Conservation (phyloP, 2,888 invertebrate genomes). For the Melanostoma mellinum region DNA sequence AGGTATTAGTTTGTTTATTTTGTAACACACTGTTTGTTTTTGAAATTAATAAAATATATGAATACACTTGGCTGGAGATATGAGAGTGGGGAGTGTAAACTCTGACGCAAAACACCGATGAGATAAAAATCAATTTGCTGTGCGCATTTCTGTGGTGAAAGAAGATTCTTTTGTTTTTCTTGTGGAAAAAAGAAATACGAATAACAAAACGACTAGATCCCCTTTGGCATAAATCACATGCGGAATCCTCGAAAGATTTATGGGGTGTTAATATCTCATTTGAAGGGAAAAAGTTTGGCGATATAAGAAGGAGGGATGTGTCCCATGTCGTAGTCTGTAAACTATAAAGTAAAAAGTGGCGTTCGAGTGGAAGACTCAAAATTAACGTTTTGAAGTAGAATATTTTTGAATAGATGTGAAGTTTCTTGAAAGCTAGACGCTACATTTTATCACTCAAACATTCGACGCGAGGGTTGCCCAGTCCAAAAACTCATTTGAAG, state of each 20-base stretch:
- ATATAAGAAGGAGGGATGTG: conserved; percentile 4
- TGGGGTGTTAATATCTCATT: conserved; percentile 73
- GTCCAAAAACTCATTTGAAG: no score
- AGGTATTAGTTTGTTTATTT: conserved; percentile 57
- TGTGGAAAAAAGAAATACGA: conserved; percentile 12
- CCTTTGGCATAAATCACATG: conserved; percentile 70
- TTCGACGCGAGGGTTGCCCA: no score
- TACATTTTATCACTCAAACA: no score
- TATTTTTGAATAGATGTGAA: no score
- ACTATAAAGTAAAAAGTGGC: conserved; percentile 32
- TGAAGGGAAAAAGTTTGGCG: conserved; percentile 53
- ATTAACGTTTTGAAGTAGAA: background rate
- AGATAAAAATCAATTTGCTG: conserved; percentile 70
- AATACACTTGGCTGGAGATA: background rate
- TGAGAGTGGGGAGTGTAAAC: background rate
- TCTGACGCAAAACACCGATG: conserved; percentile 38
- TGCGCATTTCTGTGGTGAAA: conserved; percentile 28
- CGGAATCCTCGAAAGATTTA: conserved; percentile 66
- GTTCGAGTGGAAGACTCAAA: background rate
- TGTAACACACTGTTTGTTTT: conserved; percentile 63
- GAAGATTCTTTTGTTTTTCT: conserved; percentile 50
- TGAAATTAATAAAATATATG: conserved; percentile 68
- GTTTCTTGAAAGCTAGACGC: no score
- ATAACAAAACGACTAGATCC: conserved; percentile 42
- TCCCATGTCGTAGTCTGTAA: conserved; percentile 2